Evolutionary conservation across 2,113 vertebrate species (phyloP).

Genomic region (Amphilophus citrinellus): DNA sequence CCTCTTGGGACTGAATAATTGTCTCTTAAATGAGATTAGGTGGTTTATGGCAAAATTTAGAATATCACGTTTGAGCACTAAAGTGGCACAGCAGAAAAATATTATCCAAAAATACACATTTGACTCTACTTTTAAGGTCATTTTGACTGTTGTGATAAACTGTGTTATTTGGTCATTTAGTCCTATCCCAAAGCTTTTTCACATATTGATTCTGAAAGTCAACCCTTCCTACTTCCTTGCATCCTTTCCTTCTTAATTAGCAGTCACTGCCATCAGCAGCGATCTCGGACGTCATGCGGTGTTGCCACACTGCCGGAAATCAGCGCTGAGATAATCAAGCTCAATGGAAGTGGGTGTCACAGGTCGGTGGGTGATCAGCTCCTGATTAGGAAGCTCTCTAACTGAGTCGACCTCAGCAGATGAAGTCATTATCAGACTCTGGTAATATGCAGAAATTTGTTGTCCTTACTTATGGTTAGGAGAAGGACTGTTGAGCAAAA

Average conservation of each 20-base stretch:
- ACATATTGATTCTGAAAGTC: background rate
- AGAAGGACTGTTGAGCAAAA: constrained; percentile 35
- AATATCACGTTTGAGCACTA: background rate
- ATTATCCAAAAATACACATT: background rate
- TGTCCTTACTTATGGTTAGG: constrained; percentile 22
- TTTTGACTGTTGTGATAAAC: background rate
- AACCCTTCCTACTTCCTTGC: background rate
- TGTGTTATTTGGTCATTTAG: background rate
- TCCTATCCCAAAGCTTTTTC: background rate
- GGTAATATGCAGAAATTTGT: constrained; percentile 30
- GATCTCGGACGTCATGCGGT: constrained; percentile 23
- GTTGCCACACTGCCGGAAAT: constrained; percentile 29
- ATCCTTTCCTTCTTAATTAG: constrained; percentile 39
- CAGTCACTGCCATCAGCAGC: constrained; percentile 37
- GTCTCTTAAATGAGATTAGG: background rate
- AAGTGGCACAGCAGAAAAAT: background rate
- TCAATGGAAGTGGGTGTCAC: constrained; percentile 38
- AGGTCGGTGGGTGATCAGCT: constrained; percentile 36
- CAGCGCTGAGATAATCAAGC: constrained; percentile 55
- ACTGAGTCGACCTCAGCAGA: constrained; percentile 42
- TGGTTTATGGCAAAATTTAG: background rate
- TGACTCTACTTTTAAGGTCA: background rate
- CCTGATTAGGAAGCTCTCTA: constrained; percentile 52
- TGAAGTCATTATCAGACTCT: constrained; percentile 51
- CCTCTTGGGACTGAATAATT: background rate